Evolutionary conservation across 2,888 invertebrate genomes (phyloP), one percentile per base, ranked within the genome.

Genomic region (Lissonota sp.): DNA sequence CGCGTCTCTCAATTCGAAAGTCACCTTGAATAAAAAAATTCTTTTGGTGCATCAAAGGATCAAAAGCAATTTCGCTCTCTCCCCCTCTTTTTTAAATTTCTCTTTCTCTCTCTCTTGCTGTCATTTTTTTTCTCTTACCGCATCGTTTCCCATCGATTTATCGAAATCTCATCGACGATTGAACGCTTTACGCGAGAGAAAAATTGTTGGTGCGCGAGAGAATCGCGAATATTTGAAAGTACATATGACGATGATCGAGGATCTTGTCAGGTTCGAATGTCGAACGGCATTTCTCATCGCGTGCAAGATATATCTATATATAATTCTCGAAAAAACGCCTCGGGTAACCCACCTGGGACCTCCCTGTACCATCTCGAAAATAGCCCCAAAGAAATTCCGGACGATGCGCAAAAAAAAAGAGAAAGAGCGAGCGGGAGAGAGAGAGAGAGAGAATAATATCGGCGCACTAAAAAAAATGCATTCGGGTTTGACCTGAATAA

Each of bases 181-280:
- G 58, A 58, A 37, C 63, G 55, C 16, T 49, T 63, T 72, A 62
- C 57, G 58, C 63, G 75, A 66, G 71, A 73, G 58, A 42, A 55
- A 55, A 74, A 74, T 70, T 51, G 79, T 67, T 26, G 6, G 53
- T 16, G 5, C 44, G 79, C 72, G 84, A 79, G 82, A 83, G 83
- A 83, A 26, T 82, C 80, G 78, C 81, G 83, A 80, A 76, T 83
- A 80, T 81, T 73, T 69, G 63, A 64, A 44, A 73, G 66, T 84
- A 53, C 83, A 83, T 84, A 87, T 84, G 86, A 87, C 84, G 86
- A 87, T 87, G 84, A 86, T 88, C 85, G 86, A 86, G 85, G 84
- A 86, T 84, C 85, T 82, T 87, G 87, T 84, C 85, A 85, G 86
- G 77, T 79, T 78, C 40, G 63, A 84, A 85, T 81, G 84, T 86